Evolutionary conservation across 92 coral and sea anemone species (phyloP), one percentile per base, ranked within the genome.

Genomic region (Parazoanthus darwini): DNA sequence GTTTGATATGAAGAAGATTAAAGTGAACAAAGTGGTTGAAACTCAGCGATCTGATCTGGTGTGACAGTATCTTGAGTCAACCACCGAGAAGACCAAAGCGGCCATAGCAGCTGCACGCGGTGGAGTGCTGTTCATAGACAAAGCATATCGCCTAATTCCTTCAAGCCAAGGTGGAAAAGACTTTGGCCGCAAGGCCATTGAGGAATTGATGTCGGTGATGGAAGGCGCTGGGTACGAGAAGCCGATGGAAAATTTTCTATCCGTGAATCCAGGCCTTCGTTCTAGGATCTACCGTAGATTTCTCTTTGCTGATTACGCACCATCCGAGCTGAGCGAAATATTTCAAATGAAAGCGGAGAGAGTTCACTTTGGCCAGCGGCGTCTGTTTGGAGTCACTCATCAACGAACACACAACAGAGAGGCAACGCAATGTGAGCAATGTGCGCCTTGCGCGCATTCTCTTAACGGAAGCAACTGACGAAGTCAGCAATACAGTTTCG

Each of bases 1-100:
- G 46, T 56, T 56, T 70, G 20, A 29, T 23, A 80, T 42, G 43
- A 56, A 80, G 15, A 80, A 80, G 33, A 80, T 80, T 8, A 58
- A 63, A 35, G 48, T 8, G 54, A 80, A 80, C 22, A 56, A 80
- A 20, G 85, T 80, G 18, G 73, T 80, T 44, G 72, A 80, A 15
- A 70, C 54, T 26, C 85, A 81, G 15, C 70, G 86, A 71, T 82
- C 86, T 8, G 86, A 82, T 37, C 48, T 82, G 26, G 86, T 82
- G 65, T 43, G 75, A 25, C 86, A 82, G 86, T 82, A n/a, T 71
- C 86, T 82, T 67, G 74, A 46, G n/a, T 82, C 86, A 8, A 59
- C 86, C 22, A 82, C 75, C n/a, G 26, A 82, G 35, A 82, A 82
- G 36, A 82, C 86, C 15, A 82, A 82, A 82, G 75, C 42, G 37